Evolutionary conservation across 2,888 invertebrate genomes (phyloP).

Genomic region (Cephus runcator): DNA sequence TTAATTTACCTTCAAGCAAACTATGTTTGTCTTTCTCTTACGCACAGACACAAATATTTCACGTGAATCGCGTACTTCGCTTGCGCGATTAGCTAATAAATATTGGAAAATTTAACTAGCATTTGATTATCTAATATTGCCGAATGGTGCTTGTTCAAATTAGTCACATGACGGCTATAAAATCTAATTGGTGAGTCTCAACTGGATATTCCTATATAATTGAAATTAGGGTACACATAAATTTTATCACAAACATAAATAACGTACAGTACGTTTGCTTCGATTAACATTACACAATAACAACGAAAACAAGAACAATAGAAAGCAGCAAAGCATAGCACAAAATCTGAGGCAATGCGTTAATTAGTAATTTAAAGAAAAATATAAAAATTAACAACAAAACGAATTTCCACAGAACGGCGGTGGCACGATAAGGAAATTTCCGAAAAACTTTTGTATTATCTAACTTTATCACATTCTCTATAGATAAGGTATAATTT

Average conservation of each 20-base stretch:
- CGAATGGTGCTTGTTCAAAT: background rate
- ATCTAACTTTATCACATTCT: background rate
- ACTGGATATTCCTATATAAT: background rate
- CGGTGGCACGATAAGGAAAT: background rate
- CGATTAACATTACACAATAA: background rate
- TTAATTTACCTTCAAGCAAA: background rate
- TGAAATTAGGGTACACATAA: background rate
- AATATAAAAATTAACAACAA: background rate
- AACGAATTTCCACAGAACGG: background rate
- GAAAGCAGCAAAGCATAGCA: background rate
- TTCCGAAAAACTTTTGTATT: background rate
- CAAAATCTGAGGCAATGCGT: background rate
- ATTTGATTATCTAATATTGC: background rate
- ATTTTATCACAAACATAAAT: background rate
- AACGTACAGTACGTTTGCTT: background rate
- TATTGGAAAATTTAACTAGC: background rate
- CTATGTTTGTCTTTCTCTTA: background rate
- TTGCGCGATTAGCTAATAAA: background rate
- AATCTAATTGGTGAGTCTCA: background rate
- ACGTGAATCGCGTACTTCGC: background rate
- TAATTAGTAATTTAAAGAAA: background rate
- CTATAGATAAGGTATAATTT: background rate
- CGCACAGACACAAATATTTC: background rate
- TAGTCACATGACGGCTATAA: background rate
- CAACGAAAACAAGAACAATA: background rate